phyloP scores from a whole-genome alignment of 2,888 invertebrate species.

The Saturnia japonica region DNA sequence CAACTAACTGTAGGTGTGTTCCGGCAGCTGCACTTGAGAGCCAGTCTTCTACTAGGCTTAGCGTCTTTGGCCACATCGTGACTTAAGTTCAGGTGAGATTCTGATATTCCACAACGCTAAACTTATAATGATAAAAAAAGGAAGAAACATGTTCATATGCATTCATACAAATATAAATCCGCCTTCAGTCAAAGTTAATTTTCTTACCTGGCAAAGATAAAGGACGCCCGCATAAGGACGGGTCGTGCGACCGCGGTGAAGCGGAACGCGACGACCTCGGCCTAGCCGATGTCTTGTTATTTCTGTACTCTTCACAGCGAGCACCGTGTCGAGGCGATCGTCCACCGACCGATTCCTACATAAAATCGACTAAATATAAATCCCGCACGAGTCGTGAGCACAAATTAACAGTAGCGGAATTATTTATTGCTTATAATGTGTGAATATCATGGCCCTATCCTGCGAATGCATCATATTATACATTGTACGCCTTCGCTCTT shows the following conservation, averaged over 20 bases:
- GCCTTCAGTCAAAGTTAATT: too few relatives aligned
- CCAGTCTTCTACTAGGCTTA: too few relatives aligned
- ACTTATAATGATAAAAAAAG: too few relatives aligned
- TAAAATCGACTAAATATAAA: not conserved
- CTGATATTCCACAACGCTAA: too few relatives aligned
- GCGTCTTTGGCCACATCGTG: too few relatives aligned
- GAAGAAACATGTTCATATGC: too few relatives aligned
- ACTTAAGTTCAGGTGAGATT: too few relatives aligned
- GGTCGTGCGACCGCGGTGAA: slow-evolving; percentile 69
- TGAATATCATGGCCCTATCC: not conserved
- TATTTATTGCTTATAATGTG: too few relatives aligned
- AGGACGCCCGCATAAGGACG: slow-evolving; percentile 61
- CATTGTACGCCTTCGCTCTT: not conserved
- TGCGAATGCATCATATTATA: not conserved
- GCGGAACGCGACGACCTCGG: slow-evolving; percentile 69
- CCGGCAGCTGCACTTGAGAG: too few relatives aligned
- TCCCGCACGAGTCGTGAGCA: not conserved
- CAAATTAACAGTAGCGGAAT: not conserved
- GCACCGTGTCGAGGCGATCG: slow-evolving; percentile 60
- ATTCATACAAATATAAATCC: too few relatives aligned
- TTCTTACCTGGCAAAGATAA: slow-evolving; percentile 63
- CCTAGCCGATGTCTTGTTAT: slow-evolving; percentile 47
- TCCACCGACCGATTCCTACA: slow-evolving; percentile 48
- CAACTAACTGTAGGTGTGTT: too few relatives aligned
- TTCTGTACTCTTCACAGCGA: slow-evolving; percentile 49